Percentiles rank a stretch among this genome's conserved stretches.
phyloP scores from a whole-genome alignment of 2,797 vertebrate genomes.

The Bufotes viridis region DNA sequence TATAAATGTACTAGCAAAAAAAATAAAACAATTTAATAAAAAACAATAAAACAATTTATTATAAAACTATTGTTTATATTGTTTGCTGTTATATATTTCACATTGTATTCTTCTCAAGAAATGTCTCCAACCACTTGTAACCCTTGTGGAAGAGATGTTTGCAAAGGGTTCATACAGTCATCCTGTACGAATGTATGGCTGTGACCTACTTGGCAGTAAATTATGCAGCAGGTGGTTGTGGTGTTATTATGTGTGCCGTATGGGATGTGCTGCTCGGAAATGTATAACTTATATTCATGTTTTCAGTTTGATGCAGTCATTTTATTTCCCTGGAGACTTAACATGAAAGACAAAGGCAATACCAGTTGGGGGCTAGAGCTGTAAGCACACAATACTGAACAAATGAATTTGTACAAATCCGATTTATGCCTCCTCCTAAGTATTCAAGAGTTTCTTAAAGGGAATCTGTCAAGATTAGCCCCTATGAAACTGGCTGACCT shows the following conservation, averaged over 20 bases:
- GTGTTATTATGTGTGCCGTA: conserved; percentile 2
- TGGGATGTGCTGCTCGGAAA: neutral
- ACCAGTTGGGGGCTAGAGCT: conserved; percentile 12
- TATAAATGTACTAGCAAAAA: no score
- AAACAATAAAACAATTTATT: no score
- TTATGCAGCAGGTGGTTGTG: neutral
- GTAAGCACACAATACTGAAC: neutral
- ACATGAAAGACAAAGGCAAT: neutral
- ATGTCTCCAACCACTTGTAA: neutral
- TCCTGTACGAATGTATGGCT: neutral
- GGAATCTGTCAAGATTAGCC: no score
- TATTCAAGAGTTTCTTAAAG: no score
- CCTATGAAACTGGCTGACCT: no score
- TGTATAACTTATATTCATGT: conserved; percentile 22
- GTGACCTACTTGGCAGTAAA: conserved; percentile 21
- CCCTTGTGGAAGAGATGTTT: neutral
- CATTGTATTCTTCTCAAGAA: neutral
- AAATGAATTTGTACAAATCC: neutral
- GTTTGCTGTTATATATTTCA: no score
- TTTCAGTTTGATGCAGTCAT: conserved; percentile 1
- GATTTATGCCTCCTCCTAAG: neutral
- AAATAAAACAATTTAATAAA: no score
- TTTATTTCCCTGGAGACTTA: neutral
- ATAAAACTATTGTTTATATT: no score
- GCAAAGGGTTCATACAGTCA: neutral